phyloP scores from a whole-genome alignment of 2,113 vertebrate genomes.

The Pterocles orientalis region DNA sequence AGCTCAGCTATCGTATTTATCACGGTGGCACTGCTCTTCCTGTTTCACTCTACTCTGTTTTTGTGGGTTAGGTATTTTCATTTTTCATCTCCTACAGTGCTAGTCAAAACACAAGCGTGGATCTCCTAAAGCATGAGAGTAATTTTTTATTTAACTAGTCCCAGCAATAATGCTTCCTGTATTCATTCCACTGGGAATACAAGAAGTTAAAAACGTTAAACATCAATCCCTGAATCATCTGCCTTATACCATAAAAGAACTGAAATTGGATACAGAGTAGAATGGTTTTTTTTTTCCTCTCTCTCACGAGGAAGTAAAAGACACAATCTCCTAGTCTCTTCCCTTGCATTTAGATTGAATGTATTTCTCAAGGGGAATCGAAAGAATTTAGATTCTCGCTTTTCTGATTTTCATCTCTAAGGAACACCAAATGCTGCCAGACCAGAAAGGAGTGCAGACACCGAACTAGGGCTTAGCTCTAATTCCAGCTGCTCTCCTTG shows the following conservation, averaged over 20 bases:
- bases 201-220: neutral
- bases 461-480: neutral
- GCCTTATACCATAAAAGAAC: neutral
- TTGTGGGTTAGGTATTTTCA: neutral
- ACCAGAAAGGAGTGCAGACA: neutral
- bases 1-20: neutral
- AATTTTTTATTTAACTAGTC: neutral
- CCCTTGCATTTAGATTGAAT: neutral
- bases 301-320: neutral
- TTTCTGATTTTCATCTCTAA: neutral
- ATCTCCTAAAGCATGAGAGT: neutral
- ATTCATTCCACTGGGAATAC: neutral
- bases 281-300: neutral
- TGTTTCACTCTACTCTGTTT: neutral
- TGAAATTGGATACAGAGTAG: neutral
- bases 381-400: neutral
- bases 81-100: neutral
- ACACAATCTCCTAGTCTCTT: neutral
- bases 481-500: neutral
- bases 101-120: neutral
- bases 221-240: neutral
- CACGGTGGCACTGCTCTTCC: neutral
- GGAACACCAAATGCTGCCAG: neutral
- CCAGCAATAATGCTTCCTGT: neutral
- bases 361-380: neutral